Evolutionary conservation across 2,888 invertebrate species (phyloP).

Genomic region (Agriopis marginaria): DNA sequence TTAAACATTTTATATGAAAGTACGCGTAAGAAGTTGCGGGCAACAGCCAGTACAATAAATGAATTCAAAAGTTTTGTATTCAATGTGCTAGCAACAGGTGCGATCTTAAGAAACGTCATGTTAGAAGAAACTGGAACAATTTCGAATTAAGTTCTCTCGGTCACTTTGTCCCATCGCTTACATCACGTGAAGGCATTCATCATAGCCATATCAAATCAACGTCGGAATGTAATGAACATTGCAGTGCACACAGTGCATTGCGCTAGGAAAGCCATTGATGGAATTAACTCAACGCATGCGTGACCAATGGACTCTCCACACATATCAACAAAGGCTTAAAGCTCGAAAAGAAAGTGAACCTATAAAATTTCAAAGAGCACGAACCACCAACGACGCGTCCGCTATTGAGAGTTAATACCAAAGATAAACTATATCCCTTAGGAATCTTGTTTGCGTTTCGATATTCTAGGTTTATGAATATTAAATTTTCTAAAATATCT

Average conservation of each 20-base stretch:
- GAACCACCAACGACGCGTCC: conserved; percentile 32
- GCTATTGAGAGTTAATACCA: conserved; percentile 21
- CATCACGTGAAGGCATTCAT: conserved; percentile 52
- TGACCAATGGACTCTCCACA: conserved; percentile 34
- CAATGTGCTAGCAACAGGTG: no score
- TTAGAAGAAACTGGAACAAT: no score
- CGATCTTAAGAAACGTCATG: no score
- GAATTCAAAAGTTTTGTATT: no score
- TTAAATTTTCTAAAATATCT: conserved; percentile 39
- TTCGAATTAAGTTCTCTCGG: background rate
- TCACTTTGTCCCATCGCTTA: conserved; percentile 24
- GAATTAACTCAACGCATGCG: conserved; percentile 42
- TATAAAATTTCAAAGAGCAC: conserved; percentile 22
- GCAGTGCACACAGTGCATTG: conserved; percentile 35
- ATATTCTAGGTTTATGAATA: conserved; percentile 38
- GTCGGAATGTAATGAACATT: conserved; percentile 56
- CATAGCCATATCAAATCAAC: conserved; percentile 60
- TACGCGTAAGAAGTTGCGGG: no score
- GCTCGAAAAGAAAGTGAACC: conserved; percentile 22
- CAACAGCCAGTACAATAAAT: no score
- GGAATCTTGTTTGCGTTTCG: conserved; percentile 23
- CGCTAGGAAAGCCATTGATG: conserved; percentile 41
- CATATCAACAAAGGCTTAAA: conserved; percentile 25
- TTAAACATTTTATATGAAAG: no score
- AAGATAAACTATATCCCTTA: conserved; percentile 28